Evolutionary conservation across 2,113 vertebrate genomes (phyloP), one percentile per base, ranked within the genome.

Genomic region (Platysteira castanea): DNA sequence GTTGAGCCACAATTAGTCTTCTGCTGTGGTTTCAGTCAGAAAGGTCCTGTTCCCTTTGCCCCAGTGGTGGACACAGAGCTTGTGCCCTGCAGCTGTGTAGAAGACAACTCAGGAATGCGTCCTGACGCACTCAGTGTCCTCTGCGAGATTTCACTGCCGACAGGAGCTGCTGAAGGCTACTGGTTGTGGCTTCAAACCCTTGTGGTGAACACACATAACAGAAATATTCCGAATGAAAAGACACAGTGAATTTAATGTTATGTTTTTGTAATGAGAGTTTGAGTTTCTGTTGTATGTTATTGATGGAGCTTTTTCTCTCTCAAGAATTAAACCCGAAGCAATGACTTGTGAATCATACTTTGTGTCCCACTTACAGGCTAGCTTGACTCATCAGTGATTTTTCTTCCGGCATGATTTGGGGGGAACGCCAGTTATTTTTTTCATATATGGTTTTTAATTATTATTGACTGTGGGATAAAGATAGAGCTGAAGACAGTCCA

Each of bases 331-430:
- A 96, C 82, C 85, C 15, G 24, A 86, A 93, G 85, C 85, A 70
- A 46, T 54, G 82, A 70, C 10, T 91, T 91, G 60, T 70, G 95
- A 96, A 70, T 96, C 95, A 93, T 83, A 27, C 52, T 80, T 85
- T 90, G 60, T 91, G 91, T 87, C 75, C 56, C 92, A 90, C 67
- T 93, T 94, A 31, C 18, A 79, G n/a, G 49, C 31, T 74, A 37
- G 44, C 69, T 87, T 91, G 82, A 90, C 61, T 96, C 84, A 95
- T 91, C 71, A 67, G 59, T 74, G 85, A 23, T 91, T 91, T 91
- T 93, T 85, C 75, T 93, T 92, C 84, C 80, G 87, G 79, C 47
- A 20, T 95, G 35, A 93, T 93, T 77, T 77, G 50, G 44, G 78
- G 84, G 59, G 56, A 80, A 88, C 77, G 71, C 35, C 59, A 47